A percentile compares a stretch with the other conserved stretches of the same genome.
These are phyloP conservation scores for Caenorhabditis imperialis DNA, from an alignment of 2,888 invertebrate genomes.

Conservation along the genomic window DNA sequence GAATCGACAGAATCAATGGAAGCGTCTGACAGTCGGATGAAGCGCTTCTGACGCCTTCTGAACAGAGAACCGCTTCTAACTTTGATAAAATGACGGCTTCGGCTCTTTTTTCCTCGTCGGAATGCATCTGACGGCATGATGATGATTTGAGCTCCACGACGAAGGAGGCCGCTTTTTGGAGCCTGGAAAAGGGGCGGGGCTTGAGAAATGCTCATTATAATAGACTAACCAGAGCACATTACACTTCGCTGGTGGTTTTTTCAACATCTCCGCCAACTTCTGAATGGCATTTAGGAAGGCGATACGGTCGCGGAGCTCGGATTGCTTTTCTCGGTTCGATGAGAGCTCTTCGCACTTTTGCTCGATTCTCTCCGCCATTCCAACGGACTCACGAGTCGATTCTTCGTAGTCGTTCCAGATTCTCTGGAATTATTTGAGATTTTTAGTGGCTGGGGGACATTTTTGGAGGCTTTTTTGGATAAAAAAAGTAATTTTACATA, in stretches of 20 bases:
- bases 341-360: conserved; percentile 66
- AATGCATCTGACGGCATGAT: background rate
- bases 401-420: conserved; percentile 65
- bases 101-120: conserved; percentile 40
- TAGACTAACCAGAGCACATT: conserved; percentile 44
- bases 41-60: conserved; percentile 57
- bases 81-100: conserved; percentile 9
- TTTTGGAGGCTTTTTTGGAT: background rate
- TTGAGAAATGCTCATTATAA: too few species aligned
- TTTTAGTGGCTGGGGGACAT: too few species aligned
- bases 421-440: conserved; percentile 25
- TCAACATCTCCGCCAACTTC: conserved; percentile 49
- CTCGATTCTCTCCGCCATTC: conserved; percentile 68
- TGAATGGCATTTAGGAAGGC: conserved; percentile 59
- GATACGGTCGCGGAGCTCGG: conserved; percentile 55
- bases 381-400: conserved; percentile 60
- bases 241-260: conserved; percentile 25
- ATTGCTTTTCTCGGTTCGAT: conserved; percentile 54
- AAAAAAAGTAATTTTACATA: background rate
- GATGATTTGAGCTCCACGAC: conserved; percentile 40
- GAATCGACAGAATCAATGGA: conserved; percentile 55
- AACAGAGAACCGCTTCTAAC: conserved; percentile 47
- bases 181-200: too few species aligned
- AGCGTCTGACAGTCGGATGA: conserved; percentile 54
- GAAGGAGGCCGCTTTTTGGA: conserved; percentile 61